Evolutionary conservation across 2,113 vertebrate species (phyloP), one percentile per base, ranked within the genome.

Genomic region (Carlito syrichta): DNA sequence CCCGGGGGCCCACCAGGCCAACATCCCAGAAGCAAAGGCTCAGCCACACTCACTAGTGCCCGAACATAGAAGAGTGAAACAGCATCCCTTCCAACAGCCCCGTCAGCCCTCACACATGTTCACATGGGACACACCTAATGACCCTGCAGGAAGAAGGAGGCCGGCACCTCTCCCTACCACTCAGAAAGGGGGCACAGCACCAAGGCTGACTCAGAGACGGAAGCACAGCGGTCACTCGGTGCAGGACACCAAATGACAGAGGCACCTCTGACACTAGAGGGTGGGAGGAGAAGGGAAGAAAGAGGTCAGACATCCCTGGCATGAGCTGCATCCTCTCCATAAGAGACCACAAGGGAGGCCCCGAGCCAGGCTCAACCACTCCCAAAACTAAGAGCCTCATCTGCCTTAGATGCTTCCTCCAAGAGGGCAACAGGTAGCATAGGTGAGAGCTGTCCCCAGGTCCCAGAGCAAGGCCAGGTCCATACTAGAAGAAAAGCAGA

Each of bases 201-300:
- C 1, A 7, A 22, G 1, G 19, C 1, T 5, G 17, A 9, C 50
- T 20, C 38, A 58, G 25, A 48, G 12, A 38, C 5, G 25, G 20
- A 32, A 45, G 58, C 12, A 13, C 6, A 30, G 8, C 48, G 16
- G 6, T 0, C 6, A 22, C 43, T 8, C 11, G 19, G 23, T 8
- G 4, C 25, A 54, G 10, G 8, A 14, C 4, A 12, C 19, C 6
- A 1, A 20, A 56, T 27, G 3, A n/a, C 8, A 16, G 2, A 8
- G 25, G 13, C 66, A 32, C 60, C 35, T 62, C 35, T 54, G 38
- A 48, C 4, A n/a, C 62, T 0, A 1, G 38, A 8, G 43, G 60
- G 1, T 1, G 32, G 4, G 7, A 23, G 17, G 5, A 8, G 16
- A 32, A 3, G 0, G 40, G 45, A 13, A 5, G 16, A 13, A 17